Evolutionary conservation across 2,113 vertebrate species (phyloP), one percentile per base, ranked within the genome.

Genomic region (Lamprotornis superbus): DNA sequence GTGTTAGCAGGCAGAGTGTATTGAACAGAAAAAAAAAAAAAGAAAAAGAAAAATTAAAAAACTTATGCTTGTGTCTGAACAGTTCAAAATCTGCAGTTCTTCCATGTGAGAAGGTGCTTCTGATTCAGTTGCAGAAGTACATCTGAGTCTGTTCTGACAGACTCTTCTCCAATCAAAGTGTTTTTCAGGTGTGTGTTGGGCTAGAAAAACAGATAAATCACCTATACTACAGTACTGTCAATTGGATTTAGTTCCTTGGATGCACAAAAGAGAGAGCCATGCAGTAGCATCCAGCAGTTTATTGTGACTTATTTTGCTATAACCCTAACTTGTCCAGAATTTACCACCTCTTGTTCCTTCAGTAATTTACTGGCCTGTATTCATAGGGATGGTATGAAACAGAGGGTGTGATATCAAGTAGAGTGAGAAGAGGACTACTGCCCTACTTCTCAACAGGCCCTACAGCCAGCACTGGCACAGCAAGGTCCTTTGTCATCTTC

Each of bases 191-290:
- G 15, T 35, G 12, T 25, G 47, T 37, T 30, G 14, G 22, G 40
- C 25, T 69, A 75, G 67, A 70, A 89, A 94, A 93, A n/a, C 59
- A 88, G 47, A 90, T 61, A 42, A 89, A 90, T 88, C 60, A 75
- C 24, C 44, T 81, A 21, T 15, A 31, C 20, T 39, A 50, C 55
- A 59, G 31, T 44, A n/a, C 20, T 39, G 47, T 73, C 84, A 44
- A 20, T n/a, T 12, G 3, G 7, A 67, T 56, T 94, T 88, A 39
- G 47, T 50, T 83, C 44, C 39, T 88, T 33, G 63, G 39, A 44
- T 63, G 60, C 44, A 40, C 17, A 23, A 79, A 82, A 76, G 33
- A 53, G n/a, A 84, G n/a, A 56, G 12, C 8, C 31, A 47, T 27
- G 24, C 33, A 77, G 24, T 8, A 31, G 31, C 59, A 80, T 24